Base-by-base conservation (phyloP, 2,888 invertebrate genomes). In the Ormyrus thymus region DNA sequence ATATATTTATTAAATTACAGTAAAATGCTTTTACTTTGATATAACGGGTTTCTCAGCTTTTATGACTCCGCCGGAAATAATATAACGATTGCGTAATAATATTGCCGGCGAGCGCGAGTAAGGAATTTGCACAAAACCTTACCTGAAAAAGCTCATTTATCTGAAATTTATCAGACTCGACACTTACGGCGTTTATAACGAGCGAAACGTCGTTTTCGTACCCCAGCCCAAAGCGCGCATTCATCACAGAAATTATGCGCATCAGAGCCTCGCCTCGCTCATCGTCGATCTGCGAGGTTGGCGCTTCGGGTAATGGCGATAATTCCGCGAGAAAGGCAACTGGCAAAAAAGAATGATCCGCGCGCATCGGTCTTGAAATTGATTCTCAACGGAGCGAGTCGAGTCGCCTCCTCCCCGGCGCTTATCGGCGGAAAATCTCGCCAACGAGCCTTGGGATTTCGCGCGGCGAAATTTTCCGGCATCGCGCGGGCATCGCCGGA, bases 321-420 rank as follows among this genome's bases (percentile, higher is more conserved):
- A 61, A 71, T 71, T 61, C 15, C 55, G n/a, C 29, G 46, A 64
- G 55, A 64, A 29, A 29, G 59, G 59, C n/a, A 50, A 59, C 53
- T n/a, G n/a, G 53, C n/a, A 10, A 46, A 56, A 55, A 46, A 64
- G 64, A 29, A 29, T 29, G 7, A 64, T 62, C 64, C n/a, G 10
- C 29, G 15, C 45, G 46, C 73, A 15, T 29, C 61, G 29, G 0
- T 62, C 73, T 15, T 48, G 56, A 48, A 73, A 73, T 73, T 73
- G 73, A 73, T 56, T 64, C 29, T 55, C 55, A 7, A 62, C 55
- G 55, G 73, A 29, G 29, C 29, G 29, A 29, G 29, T 29, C 29
- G 29, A 29, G 29, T 29, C 29, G 29, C 29, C 29, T 29, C 29
- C 29, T 29, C 29, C 45, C 1, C 58, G 29, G 11, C 29, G n/a